Evolutionary conservation across 2,888 invertebrate species (phyloP), one percentile per base, ranked within the genome.

Genomic region (Yponomeuta evonymella): DNA sequence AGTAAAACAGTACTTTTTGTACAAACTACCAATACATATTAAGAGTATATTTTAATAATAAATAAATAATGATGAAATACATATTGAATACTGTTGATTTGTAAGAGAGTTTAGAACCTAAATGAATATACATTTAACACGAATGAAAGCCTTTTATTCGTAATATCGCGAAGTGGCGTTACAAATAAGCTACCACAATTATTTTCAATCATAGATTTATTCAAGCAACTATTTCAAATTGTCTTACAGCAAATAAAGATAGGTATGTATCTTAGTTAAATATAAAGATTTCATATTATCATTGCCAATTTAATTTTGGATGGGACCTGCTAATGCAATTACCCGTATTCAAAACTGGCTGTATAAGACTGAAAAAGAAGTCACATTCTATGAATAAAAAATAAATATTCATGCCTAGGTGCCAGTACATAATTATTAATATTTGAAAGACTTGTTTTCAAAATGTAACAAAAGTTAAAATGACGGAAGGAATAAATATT

Each of bases 1-100:
- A 30, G 29, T 12, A 30, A 30, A 29, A 65, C 10, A 12, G 67
- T 43, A 67, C 67, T n/a, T 8, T 68, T 51, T 48, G 68, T 72
- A 66, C 58, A 9, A 70, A 30, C n/a, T 70, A 70, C 69, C 69
- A 62, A 23, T 70, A 36, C n/a, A 36, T 36, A 30, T 33, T 68
- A 68, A 48, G 33, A 68, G 23, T 68, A 12, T 67, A 67, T 67
- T 67, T 67, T 67, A 67, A 67, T 68, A 51, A n/a, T 4, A 58
- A 23, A 51, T 48, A 70, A 71, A 66, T 73, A 70, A 72, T 62
- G 70, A 62, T 67, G 73, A 75, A 65, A 65, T 12, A 65, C 43
- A 43, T 76, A 74, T 75, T 58, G n/a, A 74, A 74, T 75, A 75
- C 76, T 77, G 78, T 80, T 81, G 77, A 77, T 75, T 77, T 80